Evolutionary conservation across 2,113 vertebrate genomes (phyloP).

Genomic region (Forbesichthys papilliferus): DNA sequence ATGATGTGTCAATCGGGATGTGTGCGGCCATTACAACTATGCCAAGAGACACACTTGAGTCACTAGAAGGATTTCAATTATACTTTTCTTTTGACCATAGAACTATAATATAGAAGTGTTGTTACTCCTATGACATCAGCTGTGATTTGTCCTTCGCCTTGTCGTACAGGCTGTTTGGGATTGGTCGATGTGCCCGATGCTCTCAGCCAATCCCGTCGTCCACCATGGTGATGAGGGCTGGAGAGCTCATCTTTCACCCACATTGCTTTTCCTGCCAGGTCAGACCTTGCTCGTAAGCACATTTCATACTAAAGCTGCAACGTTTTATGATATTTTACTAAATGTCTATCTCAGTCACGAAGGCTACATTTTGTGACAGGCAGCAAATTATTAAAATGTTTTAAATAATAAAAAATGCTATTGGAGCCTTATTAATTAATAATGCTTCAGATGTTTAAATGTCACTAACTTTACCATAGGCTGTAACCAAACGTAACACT

Average conservation of each 20-base stretch:
- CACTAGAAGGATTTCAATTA: too few species aligned
- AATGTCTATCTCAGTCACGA: too few species aligned
- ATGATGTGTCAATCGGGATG: too few species aligned
- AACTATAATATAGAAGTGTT: background rate
- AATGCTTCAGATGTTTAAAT: background rate
- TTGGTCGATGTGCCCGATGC: conserved; percentile 72
- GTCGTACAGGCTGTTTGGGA: conserved; percentile 60
- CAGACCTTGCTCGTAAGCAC: background rate
- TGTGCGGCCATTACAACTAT: too few species aligned
- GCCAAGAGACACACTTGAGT: too few species aligned
- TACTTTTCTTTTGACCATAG: too few species aligned
- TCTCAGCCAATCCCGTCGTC: conserved; percentile 73
- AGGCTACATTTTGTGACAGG: too few species aligned
- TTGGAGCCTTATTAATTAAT: too few species aligned
- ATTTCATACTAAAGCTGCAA: background rate
- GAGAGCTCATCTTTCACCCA: conserved; percentile 68
- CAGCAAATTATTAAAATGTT: too few species aligned
- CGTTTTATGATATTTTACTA: background rate
- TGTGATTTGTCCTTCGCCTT: conserved; percentile 1
- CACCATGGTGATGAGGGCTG: conserved; percentile 74
- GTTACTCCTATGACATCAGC: background rate
- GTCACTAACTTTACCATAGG: background rate
- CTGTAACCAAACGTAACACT: background rate
- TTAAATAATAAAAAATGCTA: too few species aligned
- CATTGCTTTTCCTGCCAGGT: conserved; percentile 77